Base-by-base conservation (phyloP, 2,888 invertebrate genomes). In the Brachylomia viminalis region DNA sequence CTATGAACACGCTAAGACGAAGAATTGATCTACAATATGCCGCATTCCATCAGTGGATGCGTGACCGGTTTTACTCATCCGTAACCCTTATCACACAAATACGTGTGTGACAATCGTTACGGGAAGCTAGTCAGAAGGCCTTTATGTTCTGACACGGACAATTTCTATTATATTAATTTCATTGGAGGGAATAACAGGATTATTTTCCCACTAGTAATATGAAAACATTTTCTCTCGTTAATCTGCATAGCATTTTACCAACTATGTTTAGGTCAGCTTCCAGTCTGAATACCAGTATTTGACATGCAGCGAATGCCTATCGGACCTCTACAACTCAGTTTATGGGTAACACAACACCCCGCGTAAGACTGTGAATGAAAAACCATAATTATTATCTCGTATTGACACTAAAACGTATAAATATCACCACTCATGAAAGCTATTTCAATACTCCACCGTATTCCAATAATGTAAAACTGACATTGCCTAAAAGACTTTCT, bases 401-500 rank as follows among this genome's bases (percentile, higher is more conserved):
- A 10, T 30, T 10, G 4, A 4, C 4, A 58, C 7, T 0, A 27
- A 30, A 58, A 58, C n/a, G 3, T 27, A 27, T 56, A 15, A 5
- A 11, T n/a, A n/a, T n/a, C n/a, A 38, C 38, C 6, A 38, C 38
- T 38, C 38, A 38, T 38, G 38, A 38, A 4, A 38, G 38, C 38
- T 52, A 52, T 52, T 52, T 52, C 52, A 54, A 54, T 54, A 54
- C 52, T n/a, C n/a, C n/a, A n/a, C n/a, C 54, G 27, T 15, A 56
- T 27, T 56, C 15, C 17, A 3, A 10, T 10, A 10, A 10, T 42
- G n/a, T 10, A 6, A 42, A 42, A 42, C 42, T 42, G 59, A 23
- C 2, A 23, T 11, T 6, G 23, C 6, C 13, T 27, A 42, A 70
- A 74, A 71, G 33, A 1, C 68, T 67, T 73, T 70, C 67, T 72